Conservation (phyloP, 2,113 vertebrate species). For the Chloroceryle aenea region DNA sequence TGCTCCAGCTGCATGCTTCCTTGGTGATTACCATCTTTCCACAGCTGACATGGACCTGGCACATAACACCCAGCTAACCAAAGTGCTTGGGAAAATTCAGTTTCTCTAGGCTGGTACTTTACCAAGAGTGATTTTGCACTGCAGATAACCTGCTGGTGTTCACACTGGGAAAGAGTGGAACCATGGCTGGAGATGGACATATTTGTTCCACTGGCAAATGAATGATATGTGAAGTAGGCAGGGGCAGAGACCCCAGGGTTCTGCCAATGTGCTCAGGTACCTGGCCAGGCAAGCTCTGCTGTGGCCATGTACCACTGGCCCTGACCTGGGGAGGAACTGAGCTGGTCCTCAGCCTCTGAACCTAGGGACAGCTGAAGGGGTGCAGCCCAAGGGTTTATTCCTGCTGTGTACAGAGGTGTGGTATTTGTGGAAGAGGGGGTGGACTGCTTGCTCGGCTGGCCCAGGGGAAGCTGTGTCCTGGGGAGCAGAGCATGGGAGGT, state of each 20-base stretch:
- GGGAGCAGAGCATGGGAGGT: neutral
- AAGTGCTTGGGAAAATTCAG: neutral
- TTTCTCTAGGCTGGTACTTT: neutral
- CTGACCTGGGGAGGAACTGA: neutral
- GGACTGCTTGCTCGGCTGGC: neutral
- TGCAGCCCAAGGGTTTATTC: neutral
- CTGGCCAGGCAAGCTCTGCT: neutral
- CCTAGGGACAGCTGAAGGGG: neutral
- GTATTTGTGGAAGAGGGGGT: neutral
- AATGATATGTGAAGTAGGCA: neutral
- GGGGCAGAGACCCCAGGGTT: neutral
- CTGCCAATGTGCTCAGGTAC: fast-evolving
- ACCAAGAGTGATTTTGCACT: neutral
- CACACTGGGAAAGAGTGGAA: neutral
- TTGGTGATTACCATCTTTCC: neutral
- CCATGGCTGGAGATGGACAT: neutral
- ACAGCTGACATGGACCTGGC: neutral
- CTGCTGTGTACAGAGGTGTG: neutral
- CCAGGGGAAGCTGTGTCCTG: neutral
- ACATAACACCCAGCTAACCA: fast-evolving
- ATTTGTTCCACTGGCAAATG: neutral
- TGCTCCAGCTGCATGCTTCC: neutral
- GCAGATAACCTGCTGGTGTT: neutral
- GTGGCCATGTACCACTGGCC: neutral
- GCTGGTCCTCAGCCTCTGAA: neutral